Evolutionary conservation across 2,888 invertebrate species (phyloP), one percentile per base, ranked within the genome.

Genomic region (Microdon myrmicae): DNA sequence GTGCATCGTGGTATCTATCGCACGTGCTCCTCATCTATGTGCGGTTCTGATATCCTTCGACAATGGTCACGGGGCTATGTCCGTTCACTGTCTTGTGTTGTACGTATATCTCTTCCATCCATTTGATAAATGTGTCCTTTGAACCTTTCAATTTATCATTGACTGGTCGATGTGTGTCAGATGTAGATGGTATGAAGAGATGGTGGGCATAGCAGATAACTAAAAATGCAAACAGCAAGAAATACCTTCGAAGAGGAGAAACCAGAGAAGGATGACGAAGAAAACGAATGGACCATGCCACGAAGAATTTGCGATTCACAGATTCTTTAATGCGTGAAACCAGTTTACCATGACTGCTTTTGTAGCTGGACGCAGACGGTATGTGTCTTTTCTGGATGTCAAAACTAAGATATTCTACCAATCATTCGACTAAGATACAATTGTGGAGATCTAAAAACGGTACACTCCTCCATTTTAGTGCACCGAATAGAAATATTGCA

Each of bases 51-150:
- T 64, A 64, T 64, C 58, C 64, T 64, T 64, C 29, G 26, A 34
- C 26, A 19, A 43, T 9, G 14, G 16, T 19, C 28, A 23, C 17
- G 8, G 6, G 20, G 16, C 10, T 14, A 14, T 17, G 28, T 14
- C 51, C 51, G 58, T 41, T 64, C 64, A 64, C 64, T 64, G n/a
- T n/a, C 64, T 58, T 56, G 51, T 51, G 41, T 58, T 45, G 64
- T 64, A n/a, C n/a, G n/a, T n/a, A n/a, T n/a, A 64, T 64, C 64
- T 64, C 39, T 53, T 58, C 39, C 64, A 64, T 64, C 64, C 53
- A 64, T 64, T 56, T 64, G 64, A 64, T 64, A 64, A 64, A 64
- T 64, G 64, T 64, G 64, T 64, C 64, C 64, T 64, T 64, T 64
- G 64, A 64, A 64, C 64, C 58, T 64, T 64, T 64, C 64, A 58